These are phyloP conservation scores for Drosophila colorata DNA, from an alignment of 2,888 invertebrate genomes.

Conservation along the genomic window DNA sequence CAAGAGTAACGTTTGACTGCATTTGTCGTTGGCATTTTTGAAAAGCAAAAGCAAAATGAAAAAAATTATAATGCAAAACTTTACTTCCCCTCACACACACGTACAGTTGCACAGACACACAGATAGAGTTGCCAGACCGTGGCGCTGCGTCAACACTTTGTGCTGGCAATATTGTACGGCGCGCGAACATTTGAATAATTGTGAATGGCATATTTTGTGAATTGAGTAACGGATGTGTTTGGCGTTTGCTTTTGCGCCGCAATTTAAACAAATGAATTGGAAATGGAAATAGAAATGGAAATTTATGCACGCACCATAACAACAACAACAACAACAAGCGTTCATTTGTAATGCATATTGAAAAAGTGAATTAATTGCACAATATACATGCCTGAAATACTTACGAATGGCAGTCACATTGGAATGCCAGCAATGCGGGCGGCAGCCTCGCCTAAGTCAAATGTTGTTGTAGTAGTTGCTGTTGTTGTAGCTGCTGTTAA, in stretches of 20 bases:
- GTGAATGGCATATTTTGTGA: slow-evolving; percentile 38
- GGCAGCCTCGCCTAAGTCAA: slow-evolving; percentile 53
- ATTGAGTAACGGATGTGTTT: slow-evolving; percentile 30
- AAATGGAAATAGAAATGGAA: slow-evolving; percentile 48
- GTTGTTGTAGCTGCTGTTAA: slow-evolving; percentile 55
- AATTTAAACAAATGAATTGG: slow-evolving; percentile 53
- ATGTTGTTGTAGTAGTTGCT: slow-evolving; percentile 14
- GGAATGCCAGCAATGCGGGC: slow-evolving; percentile 76
- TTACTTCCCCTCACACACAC: slow-evolving; percentile 59
- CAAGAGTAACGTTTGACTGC: slow-evolving; percentile 61
- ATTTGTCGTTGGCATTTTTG: slow-evolving; percentile 55
- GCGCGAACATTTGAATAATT: slow-evolving; percentile 67
- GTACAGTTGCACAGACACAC: slow-evolving; percentile 53
- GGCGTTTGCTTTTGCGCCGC: slow-evolving; percentile 45
- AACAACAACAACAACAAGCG: slow-evolving; percentile 5
- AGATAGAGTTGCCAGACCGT: slow-evolving; percentile 54
- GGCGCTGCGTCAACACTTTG: slow-evolving; percentile 35
- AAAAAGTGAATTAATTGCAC: slow-evolving; percentile 79
- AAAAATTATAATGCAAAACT: slow-evolving; percentile 48
- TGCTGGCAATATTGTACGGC: slow-evolving; percentile 56
- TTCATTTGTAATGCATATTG: slow-evolving; percentile 61
- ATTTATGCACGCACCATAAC: slow-evolving; percentile 46
- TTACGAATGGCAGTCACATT: slow-evolving; percentile 62
- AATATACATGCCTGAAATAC: slow-evolving; percentile 56
- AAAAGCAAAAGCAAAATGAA: slow-evolving; percentile 30